Conservation (phyloP, 2,113 vertebrate genomes). For the Mormyrus iriodes region DNA sequence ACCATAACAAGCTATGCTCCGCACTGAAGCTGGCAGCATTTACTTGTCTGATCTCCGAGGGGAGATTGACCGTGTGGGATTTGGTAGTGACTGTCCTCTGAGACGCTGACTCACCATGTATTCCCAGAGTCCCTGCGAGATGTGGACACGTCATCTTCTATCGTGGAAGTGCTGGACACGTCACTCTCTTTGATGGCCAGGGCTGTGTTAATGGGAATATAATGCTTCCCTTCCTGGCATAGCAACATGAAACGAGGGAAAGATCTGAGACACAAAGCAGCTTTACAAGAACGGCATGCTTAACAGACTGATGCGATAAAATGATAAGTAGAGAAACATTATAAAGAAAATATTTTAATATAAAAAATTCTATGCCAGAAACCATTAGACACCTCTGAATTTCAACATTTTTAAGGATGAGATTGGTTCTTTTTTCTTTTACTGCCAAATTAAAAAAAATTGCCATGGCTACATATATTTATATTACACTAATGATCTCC, state of each 20-base stretch:
- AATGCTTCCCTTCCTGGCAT: slow-evolving; percentile 83
- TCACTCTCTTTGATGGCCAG: slow-evolving; percentile 64
- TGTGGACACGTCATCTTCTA: slow-evolving; percentile 40
- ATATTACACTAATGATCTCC: neutral
- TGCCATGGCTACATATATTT: neutral
- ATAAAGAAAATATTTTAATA: neutral
- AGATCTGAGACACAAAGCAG: neutral
- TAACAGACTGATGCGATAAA: neutral
- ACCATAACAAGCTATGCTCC: neutral
- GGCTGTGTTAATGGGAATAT: slow-evolving; percentile 86
- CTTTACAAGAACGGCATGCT: neutral
- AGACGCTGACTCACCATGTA: slow-evolving; percentile 62
- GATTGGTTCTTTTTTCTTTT: neutral
- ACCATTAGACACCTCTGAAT: neutral
- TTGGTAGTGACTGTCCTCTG: neutral
- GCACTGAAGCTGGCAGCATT: neutral
- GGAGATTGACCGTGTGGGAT: neutral
- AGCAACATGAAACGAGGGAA: slow-evolving; percentile 21
- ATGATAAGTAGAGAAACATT: neutral
- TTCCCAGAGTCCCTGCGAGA: slow-evolving; percentile 67
- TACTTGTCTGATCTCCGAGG: neutral
- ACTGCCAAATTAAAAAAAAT: neutral
- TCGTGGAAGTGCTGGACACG: slow-evolving; percentile 39
- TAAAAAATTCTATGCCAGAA: neutral
- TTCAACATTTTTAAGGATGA: neutral